phyloP scores from a whole-genome alignment of 2,797 vertebrate genomes.

The Odontamblyopus rebecca region DNA sequence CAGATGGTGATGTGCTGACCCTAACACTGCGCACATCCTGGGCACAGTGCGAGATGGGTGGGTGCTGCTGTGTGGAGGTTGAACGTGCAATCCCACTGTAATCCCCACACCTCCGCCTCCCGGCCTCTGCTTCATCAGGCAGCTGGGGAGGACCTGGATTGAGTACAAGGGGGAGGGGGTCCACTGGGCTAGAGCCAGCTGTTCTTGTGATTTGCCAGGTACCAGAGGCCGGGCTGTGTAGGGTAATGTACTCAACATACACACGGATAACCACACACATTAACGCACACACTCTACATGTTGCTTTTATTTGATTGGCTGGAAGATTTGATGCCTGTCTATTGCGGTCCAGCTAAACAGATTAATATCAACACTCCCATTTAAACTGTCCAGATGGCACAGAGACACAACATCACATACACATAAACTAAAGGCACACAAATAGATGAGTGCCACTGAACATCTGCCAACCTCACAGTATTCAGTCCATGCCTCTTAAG shows the following conservation, averaged over 20 bases:
- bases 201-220: constrained; percentile 69
- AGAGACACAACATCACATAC: constrained; percentile 48
- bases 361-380: constrained; percentile 82
- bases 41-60: constrained; percentile 36
- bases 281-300: constrained; percentile 24
- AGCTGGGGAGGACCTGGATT: constrained; percentile 25
- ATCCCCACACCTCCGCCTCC: constrained; percentile 75
- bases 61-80: constrained; percentile 36
- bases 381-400: constrained; percentile 78
- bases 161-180: constrained; percentile 1
- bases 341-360: constrained; percentile 76
- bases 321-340: constrained; percentile 57
- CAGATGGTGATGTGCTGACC: constrained; percentile 80
- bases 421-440: constrained; percentile 48
- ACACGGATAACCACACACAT: constrained; percentile 33
- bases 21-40: constrained; percentile 70
- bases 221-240: constrained; percentile 38
- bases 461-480: constrained; percentile 75
- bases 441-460: constrained; percentile 72
- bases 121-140: constrained; percentile 61
- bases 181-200: constrained; percentile 63
- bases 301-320: constrained; percentile 60
- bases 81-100: constrained; percentile 67
- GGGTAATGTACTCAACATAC: constrained; percentile 37
- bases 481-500: constrained; percentile 65